phyloP scores from a whole-genome alignment of 2,888 invertebrate genomes.

The Acholoe squamosa region DNA sequence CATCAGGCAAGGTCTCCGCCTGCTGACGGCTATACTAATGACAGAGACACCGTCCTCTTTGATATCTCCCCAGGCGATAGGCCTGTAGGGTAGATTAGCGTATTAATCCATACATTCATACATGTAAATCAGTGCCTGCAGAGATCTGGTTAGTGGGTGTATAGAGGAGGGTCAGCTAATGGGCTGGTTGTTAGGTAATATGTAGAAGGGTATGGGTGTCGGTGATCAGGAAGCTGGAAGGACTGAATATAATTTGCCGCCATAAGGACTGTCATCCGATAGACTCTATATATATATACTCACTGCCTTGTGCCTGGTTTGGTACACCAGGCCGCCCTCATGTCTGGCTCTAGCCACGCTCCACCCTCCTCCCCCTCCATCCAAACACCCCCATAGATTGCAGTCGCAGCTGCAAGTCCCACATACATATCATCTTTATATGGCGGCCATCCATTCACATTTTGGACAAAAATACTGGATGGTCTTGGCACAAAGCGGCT shows the following conservation, averaged over 20 bases:
- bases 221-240: neutral
- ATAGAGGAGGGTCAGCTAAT: neutral
- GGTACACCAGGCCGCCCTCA: neutral
- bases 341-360: neutral
- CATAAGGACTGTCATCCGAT: neutral
- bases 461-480: too few relatives aligned
- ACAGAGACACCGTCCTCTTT: neutral
- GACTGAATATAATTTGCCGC: conserved; percentile 2
- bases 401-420: neutral
- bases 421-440: neutral
- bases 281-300: neutral
- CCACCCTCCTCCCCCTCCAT: neutral
- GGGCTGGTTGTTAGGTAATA: neutral
- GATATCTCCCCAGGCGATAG: neutral
- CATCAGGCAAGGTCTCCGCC: neutral
- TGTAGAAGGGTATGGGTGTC: neutral
- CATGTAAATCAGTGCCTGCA: neutral
- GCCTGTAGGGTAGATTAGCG: neutral
- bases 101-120: conserved; percentile 9
- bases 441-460: neutral
- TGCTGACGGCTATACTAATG: neutral
- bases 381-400: neutral
- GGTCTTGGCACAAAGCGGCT: too few relatives aligned
- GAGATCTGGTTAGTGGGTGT: neutral
- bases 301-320: too few relatives aligned